Base-by-base conservation (phyloP, 1,140 invertebrate genomes). In the Zaprionus vittiger region DNA sequence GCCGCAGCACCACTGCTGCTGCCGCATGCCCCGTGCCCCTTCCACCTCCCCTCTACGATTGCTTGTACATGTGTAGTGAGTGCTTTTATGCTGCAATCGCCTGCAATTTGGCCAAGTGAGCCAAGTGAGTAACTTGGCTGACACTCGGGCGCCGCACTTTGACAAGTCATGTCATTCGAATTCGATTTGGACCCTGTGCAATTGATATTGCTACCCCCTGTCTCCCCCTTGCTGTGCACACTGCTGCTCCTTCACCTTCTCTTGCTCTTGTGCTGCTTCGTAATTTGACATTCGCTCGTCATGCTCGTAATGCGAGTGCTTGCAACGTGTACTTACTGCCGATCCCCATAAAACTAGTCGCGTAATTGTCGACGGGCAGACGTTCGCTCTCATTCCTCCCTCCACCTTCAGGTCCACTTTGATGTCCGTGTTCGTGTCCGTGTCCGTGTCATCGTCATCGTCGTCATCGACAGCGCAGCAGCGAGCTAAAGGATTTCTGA, bases 151-250 rank as follows among this genome's bases (percentile, higher is more conserved):
- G 78, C 65, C 84, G 47, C 47, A 63, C 41, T 77, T 73, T 78
- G 84, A 84, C 84, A 84, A 84, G 81, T 90, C 85, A 89, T 84
- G 37, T 24, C 62, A 62, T 76, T 67, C 66, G 69, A 70, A 70
- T 52, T 52, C 22, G 47, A 52, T 47, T 47, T 47, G 41, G 41
- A 47, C 41, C 17, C n/a, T 5, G n/a, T 52, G 20, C 52, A 52
- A 85, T 80, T 86, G 83, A 67, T 83, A 86, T 62, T 47, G 60
- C 49, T 62, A 62, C 26, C 41, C 17, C 60, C 9, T 1, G 12
- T 1, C 24, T 15, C 1, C 54, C 26, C 26, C 26, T 14, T n/a
- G 14, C 22, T 56, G 12, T 2, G 38, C 5, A n/a, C 38, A 1
- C 38, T n/a, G n/a, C 6, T 11, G 28, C 47, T 52, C 2, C n/a